Evolutionary conservation across 2,113 vertebrate species (phyloP), one percentile per base, ranked within the genome.

Genomic region (Mohoua ochrocephala): DNA sequence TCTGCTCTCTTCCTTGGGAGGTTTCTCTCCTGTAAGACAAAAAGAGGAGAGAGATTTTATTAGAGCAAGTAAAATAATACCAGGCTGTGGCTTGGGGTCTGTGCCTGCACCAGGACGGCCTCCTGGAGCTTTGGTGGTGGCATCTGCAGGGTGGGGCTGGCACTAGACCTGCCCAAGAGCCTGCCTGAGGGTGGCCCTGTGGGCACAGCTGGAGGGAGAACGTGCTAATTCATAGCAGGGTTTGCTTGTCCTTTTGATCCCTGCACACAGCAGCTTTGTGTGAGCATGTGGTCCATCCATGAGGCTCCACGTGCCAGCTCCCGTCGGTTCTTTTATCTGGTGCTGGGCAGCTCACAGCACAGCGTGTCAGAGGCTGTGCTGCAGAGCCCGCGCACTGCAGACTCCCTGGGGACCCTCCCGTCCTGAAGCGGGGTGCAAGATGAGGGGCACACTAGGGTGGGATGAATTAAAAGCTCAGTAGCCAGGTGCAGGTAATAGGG

Each of bases 221-320:
- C 0, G 0, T 24, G 59, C 30, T 69, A 3, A 33, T 76, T 39
- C 14, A 27, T 1, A 28, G 59, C 24, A 41, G 77, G 24, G 4
- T 39, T 82, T 67, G 16, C 23, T 67, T 7, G 0, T 74, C 21
- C 80, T 69, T 35, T 30, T 21, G 65, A 47, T 30, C 61, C 76
- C 41, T 63, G 47, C 22, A 10, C 6, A 10, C 5, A 31, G 69
- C 60, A 67, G 52, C 70, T 91, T 33, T 26, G 31, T 39, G n/a
- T 53, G 70, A 26, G 26, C 0, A 1, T 28, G 47, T 15, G 42
- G 7, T 33, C 54, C 24, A 3, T 47, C 54, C 2, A 0, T 0
- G 0, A 56, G 52, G 45, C 42, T 52, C 26, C 31, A 5, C 0
- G 1, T 27, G n/a, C 53, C 1, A 0, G 27, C 19, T 5, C 81